These are phyloP conservation scores for Megaceryle alcyon DNA, from an alignment of 2,797 vertebrate genomes.

Conservation along the genomic window DNA sequence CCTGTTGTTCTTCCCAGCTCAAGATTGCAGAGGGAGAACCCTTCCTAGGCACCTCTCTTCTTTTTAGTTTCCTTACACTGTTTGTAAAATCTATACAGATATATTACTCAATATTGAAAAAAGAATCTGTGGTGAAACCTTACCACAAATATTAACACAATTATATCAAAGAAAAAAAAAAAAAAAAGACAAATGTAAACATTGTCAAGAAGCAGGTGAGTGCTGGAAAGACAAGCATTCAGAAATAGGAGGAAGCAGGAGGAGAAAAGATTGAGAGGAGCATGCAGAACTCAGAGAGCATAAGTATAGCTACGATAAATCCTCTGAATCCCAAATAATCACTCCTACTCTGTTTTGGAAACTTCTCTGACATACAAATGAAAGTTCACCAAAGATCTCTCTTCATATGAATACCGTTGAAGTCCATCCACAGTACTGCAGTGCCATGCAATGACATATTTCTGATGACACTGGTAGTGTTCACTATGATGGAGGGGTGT, in stretches of 20 bases:
- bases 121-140: not conserved
- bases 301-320: not conserved
- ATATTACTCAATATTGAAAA: accelerated
- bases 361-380: accelerated
- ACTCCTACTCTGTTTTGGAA: not conserved
- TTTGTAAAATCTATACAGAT: not conserved
- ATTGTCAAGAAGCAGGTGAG: not conserved
- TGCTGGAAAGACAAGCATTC: not conserved
- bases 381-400: not conserved
- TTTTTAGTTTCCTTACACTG: not conserved
- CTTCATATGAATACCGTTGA: not conserved
- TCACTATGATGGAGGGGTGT: not conserved
- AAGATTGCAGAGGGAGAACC: not conserved
- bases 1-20: not conserved
- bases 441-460: accelerated
- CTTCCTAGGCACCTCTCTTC: not conserved
- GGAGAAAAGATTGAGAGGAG: not conserved
- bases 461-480: not conserved
- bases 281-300: not conserved
- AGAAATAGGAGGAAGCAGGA: not conserved
- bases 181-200: too few relatives aligned
- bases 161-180: not conserved
- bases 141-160: not conserved
- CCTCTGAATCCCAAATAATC: not conserved
- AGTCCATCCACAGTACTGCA: not conserved